A percentile compares a stretch with the other conserved stretches of the same genome.
Evolutionary conservation across 2,888 invertebrate species (phyloP).

Genomic region (Agriotes lineatus): DNA sequence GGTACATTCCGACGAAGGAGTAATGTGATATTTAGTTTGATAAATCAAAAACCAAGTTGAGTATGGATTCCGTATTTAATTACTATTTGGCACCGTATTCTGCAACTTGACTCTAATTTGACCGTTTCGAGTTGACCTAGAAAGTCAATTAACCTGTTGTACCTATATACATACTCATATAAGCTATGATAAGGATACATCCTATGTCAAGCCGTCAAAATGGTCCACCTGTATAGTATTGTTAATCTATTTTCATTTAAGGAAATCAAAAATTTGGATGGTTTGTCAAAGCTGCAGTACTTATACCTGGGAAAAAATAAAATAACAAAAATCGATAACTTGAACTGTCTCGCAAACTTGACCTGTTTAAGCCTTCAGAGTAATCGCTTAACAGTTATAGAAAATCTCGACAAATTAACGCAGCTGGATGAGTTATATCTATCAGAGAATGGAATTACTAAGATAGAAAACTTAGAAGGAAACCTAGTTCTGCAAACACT

Average conservation of each 20-base stretch:
- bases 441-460: conserved; percentile 95
- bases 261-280: conserved; percentile 62
- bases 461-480: conserved; percentile 83
- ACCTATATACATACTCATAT: too few species aligned
- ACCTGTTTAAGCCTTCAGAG: conserved; percentile 94
- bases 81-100: too few species aligned
- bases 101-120: too few species aligned
- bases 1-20: too few species aligned
- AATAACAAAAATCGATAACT: conserved; percentile 87
- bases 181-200: too few species aligned
- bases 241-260: conserved; percentile 30
- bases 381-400: conserved; percentile 91
- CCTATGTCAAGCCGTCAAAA: too few species aligned
- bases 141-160: too few species aligned
- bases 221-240: too few species aligned
- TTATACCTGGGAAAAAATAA: conserved; percentile 92
- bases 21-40: too few species aligned
- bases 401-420: conserved; percentile 83
- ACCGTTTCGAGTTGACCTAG: too few species aligned
- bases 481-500: conserved; percentile 84
- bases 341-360: conserved; percentile 82
- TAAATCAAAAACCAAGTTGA: too few species aligned
- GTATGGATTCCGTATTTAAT: too few species aligned
- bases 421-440: conserved; percentile 85
- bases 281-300: conserved; percentile 81